Base-by-base conservation (phyloP, 2,888 invertebrate genomes). In the Tetragonula carbonaria region DNA sequence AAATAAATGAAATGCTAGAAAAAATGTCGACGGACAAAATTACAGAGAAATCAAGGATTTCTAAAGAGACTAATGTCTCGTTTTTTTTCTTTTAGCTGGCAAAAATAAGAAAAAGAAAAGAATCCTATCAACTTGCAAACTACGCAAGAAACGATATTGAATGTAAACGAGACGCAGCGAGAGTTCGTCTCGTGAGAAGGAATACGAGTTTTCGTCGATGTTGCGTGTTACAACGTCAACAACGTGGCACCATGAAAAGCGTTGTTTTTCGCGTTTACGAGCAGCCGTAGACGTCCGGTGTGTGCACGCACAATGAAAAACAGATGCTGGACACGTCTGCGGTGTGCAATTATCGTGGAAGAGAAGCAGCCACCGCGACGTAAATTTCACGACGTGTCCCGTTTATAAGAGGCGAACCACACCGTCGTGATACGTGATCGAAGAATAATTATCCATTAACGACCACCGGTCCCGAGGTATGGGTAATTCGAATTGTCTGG, bases 401-500 rank as follows among this genome's bases (percentile, higher is more conserved):
- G 73, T 38, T 68, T 72, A 71, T 66, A 63, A 83, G 57, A 57
- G 63, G 76, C 23, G 67, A 59, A n/a, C 38, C 38, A 45, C 14
- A 13, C 21, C 23, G 6, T 38, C n/a, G 50, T 67, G 76, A 82
- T 80, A 70, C 78, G 74, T 73, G 83, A 86, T 87, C 80, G 86
- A 84, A 75, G 74, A 57, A 84, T 87, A 88, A 88, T 88, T 88
- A 88, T 70, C 66, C 51, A 76, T 82, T 88, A 86, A 88, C 79
- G 74, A 71, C 65, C 45, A 45, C 50, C 72, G 59, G 33, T 28
- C 77, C 38, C 50, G 38, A 8, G 38, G 67, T 45, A 14, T 55
- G 38, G 38, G 77, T 71, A 84, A 86, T 84, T 87, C 71, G 74
- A 86, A 82, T 84, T 76, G 77, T 82, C 87, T 84, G 86, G 76